Percentiles rank a stretch among this genome's conserved stretches.
Conservation (phyloP, 2,113 vertebrate genomes). For the Pelodiscus sinensis region DNA sequence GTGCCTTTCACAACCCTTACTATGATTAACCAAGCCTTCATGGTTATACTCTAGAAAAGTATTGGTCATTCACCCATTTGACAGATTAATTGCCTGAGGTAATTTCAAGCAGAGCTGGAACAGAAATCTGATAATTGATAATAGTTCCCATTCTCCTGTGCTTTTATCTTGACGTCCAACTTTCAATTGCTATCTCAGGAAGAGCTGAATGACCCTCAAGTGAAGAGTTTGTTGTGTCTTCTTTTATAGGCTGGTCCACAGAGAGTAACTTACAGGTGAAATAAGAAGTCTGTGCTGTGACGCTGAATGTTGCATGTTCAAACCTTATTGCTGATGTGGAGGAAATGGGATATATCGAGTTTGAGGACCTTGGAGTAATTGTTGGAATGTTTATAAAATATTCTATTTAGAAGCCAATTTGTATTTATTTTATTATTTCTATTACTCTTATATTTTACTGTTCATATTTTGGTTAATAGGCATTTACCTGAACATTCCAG, state of each 20-base stretch:
- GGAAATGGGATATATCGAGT: not conserved
- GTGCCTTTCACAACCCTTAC: not conserved
- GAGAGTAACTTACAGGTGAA: not conserved
- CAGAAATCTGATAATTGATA: not conserved
- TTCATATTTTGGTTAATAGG: not conserved
- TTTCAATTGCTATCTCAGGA: slow-evolving; percentile 9
- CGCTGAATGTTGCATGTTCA: not conserved
- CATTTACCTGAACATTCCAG: not conserved
- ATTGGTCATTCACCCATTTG: not conserved
- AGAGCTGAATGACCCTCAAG: not conserved
- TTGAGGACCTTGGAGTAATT: not conserved
- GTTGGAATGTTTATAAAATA: not conserved
- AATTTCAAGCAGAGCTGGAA: not conserved
- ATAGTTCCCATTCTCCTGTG: not conserved
- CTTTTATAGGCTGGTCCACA: not conserved
- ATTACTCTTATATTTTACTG: not conserved
- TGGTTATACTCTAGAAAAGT: not conserved
- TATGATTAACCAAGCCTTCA: not conserved
- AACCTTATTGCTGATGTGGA: not conserved
- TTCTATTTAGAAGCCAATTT: not conserved
- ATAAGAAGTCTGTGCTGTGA: not conserved
- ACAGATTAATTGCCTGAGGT: not conserved
- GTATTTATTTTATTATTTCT: not conserved
- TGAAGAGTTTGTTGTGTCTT: not conserved
- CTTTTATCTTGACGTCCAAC: not conserved